Percentiles rank a stretch among this genome's conserved stretches.
Conservation (phyloP, 2,113 vertebrate species). For the Monopterus albus region DNA sequence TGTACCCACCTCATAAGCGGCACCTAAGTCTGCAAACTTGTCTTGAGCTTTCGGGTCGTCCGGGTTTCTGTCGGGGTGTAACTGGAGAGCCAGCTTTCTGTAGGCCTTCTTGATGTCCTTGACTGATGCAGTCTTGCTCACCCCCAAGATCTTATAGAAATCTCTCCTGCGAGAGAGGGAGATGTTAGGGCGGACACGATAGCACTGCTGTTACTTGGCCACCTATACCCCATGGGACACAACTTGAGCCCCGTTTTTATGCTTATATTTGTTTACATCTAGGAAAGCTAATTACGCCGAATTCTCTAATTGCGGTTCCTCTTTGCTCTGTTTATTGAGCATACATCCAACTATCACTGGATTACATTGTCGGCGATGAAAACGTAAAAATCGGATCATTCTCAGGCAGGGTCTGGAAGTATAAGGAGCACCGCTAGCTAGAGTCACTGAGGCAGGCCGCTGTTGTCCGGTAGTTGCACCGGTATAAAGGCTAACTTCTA, state of each 20-base stretch:
- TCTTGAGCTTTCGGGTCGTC: slow-evolving; percentile 95
- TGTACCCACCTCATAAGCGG: slow-evolving; percentile 92
- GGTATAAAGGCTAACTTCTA: not conserved
- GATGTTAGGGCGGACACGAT: too few relatives aligned
- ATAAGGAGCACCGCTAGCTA: not conserved
- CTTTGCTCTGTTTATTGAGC: too few relatives aligned
- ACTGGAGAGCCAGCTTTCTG: slow-evolving; percentile 94
- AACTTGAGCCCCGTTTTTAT: not conserved
- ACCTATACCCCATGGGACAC: not conserved
- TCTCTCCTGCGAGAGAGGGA: slow-evolving; percentile 84
- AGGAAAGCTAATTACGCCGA: not conserved
- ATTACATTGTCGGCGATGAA: not conserved
- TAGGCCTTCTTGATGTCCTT: slow-evolving; percentile 99
- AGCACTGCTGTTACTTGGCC: not conserved
- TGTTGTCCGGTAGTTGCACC: too few relatives aligned
- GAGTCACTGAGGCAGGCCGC: too few relatives aligned
- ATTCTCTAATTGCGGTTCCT: not conserved
- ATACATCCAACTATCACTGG: too few relatives aligned
- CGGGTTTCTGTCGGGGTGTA: slow-evolving; percentile 95
- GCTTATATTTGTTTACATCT: too few relatives aligned
- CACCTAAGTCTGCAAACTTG: slow-evolving; percentile 96
- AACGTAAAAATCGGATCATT: not conserved
- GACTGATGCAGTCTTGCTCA: slow-evolving; percentile 90
- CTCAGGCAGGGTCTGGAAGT: not conserved
- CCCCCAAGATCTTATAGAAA: slow-evolving; percentile 96